Evolutionary conservation across 2,797 vertebrate genomes (phyloP).

Genomic region (Brotula barbata): DNA sequence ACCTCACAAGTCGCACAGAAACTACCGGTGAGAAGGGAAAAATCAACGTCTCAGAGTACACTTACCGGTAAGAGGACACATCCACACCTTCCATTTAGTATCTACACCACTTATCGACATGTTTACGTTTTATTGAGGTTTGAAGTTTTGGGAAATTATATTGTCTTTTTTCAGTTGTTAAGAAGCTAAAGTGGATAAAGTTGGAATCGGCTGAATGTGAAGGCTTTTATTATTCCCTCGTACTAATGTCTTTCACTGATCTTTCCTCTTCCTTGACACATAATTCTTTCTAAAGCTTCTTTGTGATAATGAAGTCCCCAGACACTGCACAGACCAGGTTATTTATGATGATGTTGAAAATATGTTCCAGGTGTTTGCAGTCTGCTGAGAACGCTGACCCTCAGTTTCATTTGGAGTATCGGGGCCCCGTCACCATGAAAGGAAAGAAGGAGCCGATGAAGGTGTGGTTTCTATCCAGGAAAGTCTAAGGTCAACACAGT

Average conservation of each 20-base stretch:
- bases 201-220: slow-evolving; percentile 2
- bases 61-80: slow-evolving; percentile 84
- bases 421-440: slow-evolving; percentile 96
- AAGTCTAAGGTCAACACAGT: slow-evolving; percentile 69
- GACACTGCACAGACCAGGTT: neutral
- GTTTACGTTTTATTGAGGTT: too few relatives aligned
- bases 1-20: slow-evolving; percentile 98
- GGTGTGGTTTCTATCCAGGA: slow-evolving; percentile 98
- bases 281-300: neutral
- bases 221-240: slow-evolving; percentile 1
- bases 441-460: slow-evolving; percentile 99
- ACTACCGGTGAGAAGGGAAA: slow-evolving; percentile 96
- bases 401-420: slow-evolving; percentile 91
- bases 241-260: slow-evolving; percentile 4
- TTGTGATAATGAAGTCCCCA: slow-evolving; percentile 1
- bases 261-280: slow-evolving; percentile 14
- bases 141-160: too few relatives aligned
- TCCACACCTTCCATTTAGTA: too few relatives aligned
- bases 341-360: slow-evolving; percentile 26
- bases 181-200: too few relatives aligned
- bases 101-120: too few relatives aligned
- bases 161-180: too few relatives aligned
- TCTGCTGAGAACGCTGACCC: slow-evolving; percentile 93
- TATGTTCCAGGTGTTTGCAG: slow-evolving; percentile 88
- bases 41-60: slow-evolving; percentile 97